phyloP scores from a whole-genome alignment of 2,797 vertebrate genomes.

The Pseudotriccus pelzelni region DNA sequence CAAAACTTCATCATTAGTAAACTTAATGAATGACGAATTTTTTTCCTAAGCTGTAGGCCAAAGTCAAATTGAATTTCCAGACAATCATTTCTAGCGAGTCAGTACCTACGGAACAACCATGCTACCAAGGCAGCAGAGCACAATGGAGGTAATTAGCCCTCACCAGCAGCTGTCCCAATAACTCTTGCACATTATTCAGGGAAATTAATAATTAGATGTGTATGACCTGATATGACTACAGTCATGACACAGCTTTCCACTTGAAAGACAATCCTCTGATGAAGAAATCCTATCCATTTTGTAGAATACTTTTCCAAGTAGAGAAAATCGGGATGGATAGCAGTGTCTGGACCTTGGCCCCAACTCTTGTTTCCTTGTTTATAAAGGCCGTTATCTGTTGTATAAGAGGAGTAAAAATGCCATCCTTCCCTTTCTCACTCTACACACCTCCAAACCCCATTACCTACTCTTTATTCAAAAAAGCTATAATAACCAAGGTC shows the following conservation, averaged over 20 bases:
- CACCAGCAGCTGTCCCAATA: not conserved
- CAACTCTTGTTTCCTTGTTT: not conserved
- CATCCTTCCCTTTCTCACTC: not conserved
- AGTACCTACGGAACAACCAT: not conserved
- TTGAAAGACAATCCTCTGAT: not conserved
- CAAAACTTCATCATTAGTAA: not conserved
- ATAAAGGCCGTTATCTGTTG: not conserved
- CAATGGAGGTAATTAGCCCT: not conserved
- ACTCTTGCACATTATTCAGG: not conserved
- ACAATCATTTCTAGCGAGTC: not conserved
- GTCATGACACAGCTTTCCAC: not conserved
- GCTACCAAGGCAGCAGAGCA: not conserved
- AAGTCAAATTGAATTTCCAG: slow-evolving; percentile 2
- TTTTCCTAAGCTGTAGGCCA: not conserved
- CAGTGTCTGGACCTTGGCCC: not conserved
- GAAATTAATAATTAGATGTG: not conserved
- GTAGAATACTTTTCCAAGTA: not conserved
- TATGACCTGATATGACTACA: not conserved
- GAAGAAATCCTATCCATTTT: not conserved
- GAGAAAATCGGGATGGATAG: not conserved
- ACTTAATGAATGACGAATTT: not conserved
- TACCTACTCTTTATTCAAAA: not conserved
- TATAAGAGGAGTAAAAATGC: not conserved
- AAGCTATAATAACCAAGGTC: not conserved
- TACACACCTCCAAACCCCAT: not conserved